These are phyloP conservation scores for Zygothrica quintamaculata DNA, from an alignment of 2,888 invertebrate genomes.

Conservation along the genomic window DNA sequence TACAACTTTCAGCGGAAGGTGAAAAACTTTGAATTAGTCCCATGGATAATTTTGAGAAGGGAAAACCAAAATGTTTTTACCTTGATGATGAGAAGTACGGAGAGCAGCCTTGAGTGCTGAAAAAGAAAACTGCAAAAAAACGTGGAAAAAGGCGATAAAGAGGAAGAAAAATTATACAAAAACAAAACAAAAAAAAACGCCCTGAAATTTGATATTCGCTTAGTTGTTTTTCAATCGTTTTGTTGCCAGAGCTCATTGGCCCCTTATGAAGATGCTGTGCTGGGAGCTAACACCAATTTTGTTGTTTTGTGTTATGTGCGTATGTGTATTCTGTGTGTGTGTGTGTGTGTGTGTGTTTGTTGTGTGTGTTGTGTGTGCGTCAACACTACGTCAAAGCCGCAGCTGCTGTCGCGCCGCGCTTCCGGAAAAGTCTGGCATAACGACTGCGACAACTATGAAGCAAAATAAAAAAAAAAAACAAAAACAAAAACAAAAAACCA, in stretches of 20 bases:
- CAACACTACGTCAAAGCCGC: conserved; percentile 76
- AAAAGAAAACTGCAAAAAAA: conserved; percentile 1
- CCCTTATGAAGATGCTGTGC: conserved; percentile 37
- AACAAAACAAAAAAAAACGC: neutral
- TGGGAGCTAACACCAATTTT: conserved; percentile 18
- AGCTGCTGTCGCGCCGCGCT: conserved; percentile 79
- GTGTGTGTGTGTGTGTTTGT: conserved; percentile 23
- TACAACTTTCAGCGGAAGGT: too few species aligned
- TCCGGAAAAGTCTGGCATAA: conserved; percentile 78
- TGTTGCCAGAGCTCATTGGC: conserved; percentile 64
- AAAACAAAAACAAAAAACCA: conserved; percentile 22
- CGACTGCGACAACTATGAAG: conserved; percentile 58
- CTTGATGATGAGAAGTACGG: conserved; percentile 10
- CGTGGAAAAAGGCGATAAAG: neutral
- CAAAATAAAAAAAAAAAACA: conserved; percentile 19
- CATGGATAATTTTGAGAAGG: too few species aligned
- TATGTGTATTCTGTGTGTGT: conserved; percentile 58
- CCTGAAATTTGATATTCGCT: conserved; percentile 56
- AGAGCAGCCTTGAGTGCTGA: conserved; percentile 18
- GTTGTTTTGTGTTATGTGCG: conserved; percentile 24
- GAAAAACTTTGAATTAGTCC: neutral
- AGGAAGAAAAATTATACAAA: neutral
- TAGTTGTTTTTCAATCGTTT: conserved; percentile 29
- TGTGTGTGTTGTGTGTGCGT: conserved; percentile 60
- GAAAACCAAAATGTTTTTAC: too few species aligned